Evolutionary conservation across 1,140 invertebrate genomes (phyloP).

Genomic region (Calycopis cecrops): DNA sequence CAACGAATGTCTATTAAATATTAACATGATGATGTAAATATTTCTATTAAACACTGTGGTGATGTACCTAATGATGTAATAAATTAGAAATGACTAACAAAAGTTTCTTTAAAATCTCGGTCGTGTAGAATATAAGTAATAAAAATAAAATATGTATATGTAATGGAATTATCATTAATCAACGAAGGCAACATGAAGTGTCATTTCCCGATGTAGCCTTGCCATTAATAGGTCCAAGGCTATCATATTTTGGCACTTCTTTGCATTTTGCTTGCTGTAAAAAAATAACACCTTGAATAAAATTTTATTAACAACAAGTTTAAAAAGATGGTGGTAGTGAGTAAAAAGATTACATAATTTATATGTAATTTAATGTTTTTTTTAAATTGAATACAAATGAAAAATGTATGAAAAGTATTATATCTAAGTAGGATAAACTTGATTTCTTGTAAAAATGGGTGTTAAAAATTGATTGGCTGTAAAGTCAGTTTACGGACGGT

Average conservation of each 20-base stretch:
- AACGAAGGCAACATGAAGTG: slow-evolving; percentile 76
- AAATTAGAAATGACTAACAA: neutral
- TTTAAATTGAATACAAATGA: too few relatives aligned
- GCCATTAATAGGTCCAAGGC: slow-evolving; percentile 82
- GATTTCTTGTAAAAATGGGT: too few relatives aligned
- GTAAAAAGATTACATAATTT: too few relatives aligned
- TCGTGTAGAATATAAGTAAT: neutral
- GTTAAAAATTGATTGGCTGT: too few relatives aligned
- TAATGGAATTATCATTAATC: slow-evolving; percentile 30
- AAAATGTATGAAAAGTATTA: too few relatives aligned
- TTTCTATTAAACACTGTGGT: too few relatives aligned
- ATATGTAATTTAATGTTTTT: too few relatives aligned
- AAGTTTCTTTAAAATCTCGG: neutral
- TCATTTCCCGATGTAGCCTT: slow-evolving; percentile 82
- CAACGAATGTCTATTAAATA: too few relatives aligned
- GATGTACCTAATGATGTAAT: too few relatives aligned
- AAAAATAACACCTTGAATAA: slow-evolving; percentile 6
- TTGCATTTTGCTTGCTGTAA: slow-evolving; percentile 80
- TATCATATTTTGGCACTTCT: slow-evolving; percentile 85
- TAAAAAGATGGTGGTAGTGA: neutral
- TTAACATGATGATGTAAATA: too few relatives aligned
- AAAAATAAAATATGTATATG: neutral
- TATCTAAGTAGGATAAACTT: too few relatives aligned
- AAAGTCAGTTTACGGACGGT: too few relatives aligned
- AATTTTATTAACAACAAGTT: neutral